Evolutionary conservation across 2,113 vertebrate species (phyloP).

Genomic region (Mystacornis crossleyi): DNA sequence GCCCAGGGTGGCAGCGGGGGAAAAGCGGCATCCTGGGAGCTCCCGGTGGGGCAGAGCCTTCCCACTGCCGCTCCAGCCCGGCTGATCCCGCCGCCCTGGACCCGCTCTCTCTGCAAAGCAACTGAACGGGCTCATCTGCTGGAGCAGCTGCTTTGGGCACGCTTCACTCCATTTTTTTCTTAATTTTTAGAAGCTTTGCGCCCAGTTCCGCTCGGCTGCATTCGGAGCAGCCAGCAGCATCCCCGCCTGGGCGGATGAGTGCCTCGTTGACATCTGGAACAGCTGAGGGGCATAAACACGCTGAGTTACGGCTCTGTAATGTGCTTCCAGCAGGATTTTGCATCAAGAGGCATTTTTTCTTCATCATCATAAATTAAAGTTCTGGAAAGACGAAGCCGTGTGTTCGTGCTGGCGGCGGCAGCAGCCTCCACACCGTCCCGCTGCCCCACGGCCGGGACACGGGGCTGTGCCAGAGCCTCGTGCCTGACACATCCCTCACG

Average conservation of each 20-base stretch:
- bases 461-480: background rate
- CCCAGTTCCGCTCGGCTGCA: background rate
- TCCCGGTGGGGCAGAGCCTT: rapidly evolving
- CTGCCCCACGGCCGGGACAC: rapidly evolving
- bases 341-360: background rate
- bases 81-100: background rate
- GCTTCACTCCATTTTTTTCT: background rate
- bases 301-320: background rate
- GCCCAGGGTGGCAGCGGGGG: background rate
- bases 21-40: background rate
- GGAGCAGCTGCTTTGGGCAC: background rate
- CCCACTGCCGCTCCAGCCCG: rapidly evolving
- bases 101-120: background rate
- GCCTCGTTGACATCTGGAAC: background rate
- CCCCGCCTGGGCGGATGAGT: background rate
- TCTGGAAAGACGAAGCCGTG: background rate
- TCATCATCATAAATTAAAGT: background rate
- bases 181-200: background rate
- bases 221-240: background rate
- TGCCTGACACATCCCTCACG: rapidly evolving
- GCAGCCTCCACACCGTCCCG: background rate
- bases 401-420: rapidly evolving
- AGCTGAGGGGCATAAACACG: background rate
- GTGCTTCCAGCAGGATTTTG: background rate
- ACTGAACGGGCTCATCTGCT: background rate